Conservation (phyloP, 2,888 invertebrate species). For the Meteorus cinctellus region DNA sequence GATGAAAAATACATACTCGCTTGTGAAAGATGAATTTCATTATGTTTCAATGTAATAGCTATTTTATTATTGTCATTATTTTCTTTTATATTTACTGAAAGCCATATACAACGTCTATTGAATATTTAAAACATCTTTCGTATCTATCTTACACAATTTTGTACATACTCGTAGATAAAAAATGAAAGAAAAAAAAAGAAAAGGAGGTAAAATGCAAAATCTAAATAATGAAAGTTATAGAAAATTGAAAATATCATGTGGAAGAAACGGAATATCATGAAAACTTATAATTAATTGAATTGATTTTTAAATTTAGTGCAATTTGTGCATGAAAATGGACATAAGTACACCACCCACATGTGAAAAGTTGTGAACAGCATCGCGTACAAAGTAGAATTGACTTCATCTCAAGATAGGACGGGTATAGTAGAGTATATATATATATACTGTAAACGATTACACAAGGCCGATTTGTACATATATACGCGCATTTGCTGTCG, state of each 20-base stretch:
- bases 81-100: constrained; percentile 4
- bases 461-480: constrained; percentile 53
- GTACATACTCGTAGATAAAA: background rate
- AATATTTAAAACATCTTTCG: background rate
- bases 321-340: background rate
- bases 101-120: background rate
- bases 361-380: background rate
- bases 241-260: no score
- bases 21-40: background rate
- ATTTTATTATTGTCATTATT: background rate
- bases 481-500: constrained; percentile 39
- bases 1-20: background rate
- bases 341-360: background rate
- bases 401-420: constrained; percentile 13
- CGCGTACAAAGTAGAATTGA: background rate
- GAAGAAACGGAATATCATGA: no score
- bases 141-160: background rate
- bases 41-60: background rate
- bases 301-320: background rate
- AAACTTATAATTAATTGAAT: no score
- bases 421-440: background rate
- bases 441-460: constrained; percentile 46
- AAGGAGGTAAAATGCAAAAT: background rate
- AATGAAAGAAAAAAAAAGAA: constrained; percentile 10
- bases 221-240: background rate